These are phyloP conservation scores for Patella caerulea DNA, from an alignment of 2,888 invertebrate genomes.

Conservation along the genomic window DNA sequence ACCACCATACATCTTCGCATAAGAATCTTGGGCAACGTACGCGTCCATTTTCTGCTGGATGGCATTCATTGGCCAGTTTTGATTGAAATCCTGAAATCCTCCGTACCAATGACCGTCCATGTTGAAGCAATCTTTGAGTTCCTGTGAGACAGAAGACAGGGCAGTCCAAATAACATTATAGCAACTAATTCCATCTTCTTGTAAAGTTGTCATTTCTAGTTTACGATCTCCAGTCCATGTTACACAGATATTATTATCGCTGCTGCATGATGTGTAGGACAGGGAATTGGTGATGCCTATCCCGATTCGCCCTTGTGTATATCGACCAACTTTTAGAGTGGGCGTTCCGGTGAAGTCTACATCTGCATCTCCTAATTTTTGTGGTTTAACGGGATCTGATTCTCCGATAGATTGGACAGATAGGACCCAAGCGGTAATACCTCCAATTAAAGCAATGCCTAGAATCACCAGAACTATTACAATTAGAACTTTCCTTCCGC, in stretches of 20 bases:
- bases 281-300: background rate
- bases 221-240: constrained; percentile 20
- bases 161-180: constrained; percentile 46
- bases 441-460: background rate
- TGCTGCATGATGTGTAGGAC: constrained; percentile 5
- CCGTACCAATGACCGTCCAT: constrained; percentile 80
- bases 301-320: background rate
- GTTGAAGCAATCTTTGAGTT: constrained; percentile 51
- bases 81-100: constrained; percentile 84
- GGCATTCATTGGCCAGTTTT: constrained; percentile 87
- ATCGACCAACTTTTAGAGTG: background rate
- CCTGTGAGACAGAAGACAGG: constrained; percentile 39
- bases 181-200: constrained; percentile 10
- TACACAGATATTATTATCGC: constrained; percentile 1
- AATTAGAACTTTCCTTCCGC: too few species aligned
- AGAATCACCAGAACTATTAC: too few species aligned
- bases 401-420: background rate
- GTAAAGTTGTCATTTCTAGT: background rate
- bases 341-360: background rate
- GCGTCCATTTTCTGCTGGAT: constrained; percentile 50
- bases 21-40: constrained; percentile 59
- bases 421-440: background rate
- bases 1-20: constrained; percentile 63
- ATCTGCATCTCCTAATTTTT: background rate
- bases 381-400: background rate